Evolutionary conservation across 2,797 vertebrate species (phyloP).

Genomic region (Poecile montanus): DNA sequence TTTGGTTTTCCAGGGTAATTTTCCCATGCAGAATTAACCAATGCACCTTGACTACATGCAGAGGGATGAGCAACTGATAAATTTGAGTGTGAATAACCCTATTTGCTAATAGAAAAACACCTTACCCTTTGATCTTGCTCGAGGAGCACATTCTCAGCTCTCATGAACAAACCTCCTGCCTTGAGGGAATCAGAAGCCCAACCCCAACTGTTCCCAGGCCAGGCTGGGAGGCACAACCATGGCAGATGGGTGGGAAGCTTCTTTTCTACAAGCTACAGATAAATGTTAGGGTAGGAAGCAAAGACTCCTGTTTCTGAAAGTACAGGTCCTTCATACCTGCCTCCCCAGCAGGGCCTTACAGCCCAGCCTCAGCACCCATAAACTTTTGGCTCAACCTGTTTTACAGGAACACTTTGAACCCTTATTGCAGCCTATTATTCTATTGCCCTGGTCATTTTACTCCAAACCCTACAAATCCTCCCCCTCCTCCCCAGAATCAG

Average conservation of each 20-base stretch:
- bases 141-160: not conserved
- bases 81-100: not conserved
- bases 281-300: not conserved
- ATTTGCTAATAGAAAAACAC: not conserved
- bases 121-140: not conserved
- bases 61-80: not conserved
- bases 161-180: not conserved
- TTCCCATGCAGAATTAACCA: not conserved
- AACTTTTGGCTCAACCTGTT: not conserved
- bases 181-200: not conserved
- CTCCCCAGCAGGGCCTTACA: not conserved
- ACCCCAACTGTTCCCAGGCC: fast-evolving
- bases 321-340: not conserved
- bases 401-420: not conserved
- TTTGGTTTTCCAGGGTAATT: not conserved
- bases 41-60: not conserved
- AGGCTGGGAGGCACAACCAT: not conserved
- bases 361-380: not conserved
- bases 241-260: not conserved
- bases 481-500: not conserved
- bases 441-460: not conserved
- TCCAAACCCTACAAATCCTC: not conserved
- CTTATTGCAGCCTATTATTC: not conserved
- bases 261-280: not conserved
- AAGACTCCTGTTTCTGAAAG: not conserved